Evolutionary conservation across 2,113 vertebrate genomes (phyloP).

Genomic region (Oreochromis tanganicae): DNA sequence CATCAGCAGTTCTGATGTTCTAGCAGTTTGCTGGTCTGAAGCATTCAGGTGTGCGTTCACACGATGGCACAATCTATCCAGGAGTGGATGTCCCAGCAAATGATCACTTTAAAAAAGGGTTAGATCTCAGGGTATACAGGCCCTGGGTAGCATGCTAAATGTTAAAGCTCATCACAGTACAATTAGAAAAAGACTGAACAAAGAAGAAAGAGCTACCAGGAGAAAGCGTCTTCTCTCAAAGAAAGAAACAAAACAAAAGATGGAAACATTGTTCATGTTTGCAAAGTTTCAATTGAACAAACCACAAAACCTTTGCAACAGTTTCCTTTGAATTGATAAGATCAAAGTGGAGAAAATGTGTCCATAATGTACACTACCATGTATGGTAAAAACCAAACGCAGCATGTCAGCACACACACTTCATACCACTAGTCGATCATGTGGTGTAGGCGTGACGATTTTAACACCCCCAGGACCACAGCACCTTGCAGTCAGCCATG

Average conservation of each 20-base stretch:
- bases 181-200: background rate
- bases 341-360: background rate
- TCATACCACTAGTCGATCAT: fast-evolving
- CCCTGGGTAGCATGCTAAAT: background rate
- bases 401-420: background rate
- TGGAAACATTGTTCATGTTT: background rate
- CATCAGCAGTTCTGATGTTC: background rate
- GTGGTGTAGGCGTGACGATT: background rate
- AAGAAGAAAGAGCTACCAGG: background rate
- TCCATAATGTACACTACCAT: background rate
- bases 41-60: background rate
- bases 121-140: background rate
- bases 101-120: background rate
- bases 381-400: background rate
- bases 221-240: fast-evolving
- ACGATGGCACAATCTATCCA: background rate
- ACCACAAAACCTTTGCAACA: background rate
- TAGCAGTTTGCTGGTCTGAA: background rate
- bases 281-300: background rate
- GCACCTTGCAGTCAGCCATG: background rate
- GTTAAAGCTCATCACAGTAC: background rate
- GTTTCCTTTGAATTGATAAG: background rate
- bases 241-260: background rate
- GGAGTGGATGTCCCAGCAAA: background rate
- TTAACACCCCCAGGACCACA: background rate